phyloP scores from a whole-genome alignment of 2,113 vertebrate genomes.

The Crotalus tigris region DNA sequence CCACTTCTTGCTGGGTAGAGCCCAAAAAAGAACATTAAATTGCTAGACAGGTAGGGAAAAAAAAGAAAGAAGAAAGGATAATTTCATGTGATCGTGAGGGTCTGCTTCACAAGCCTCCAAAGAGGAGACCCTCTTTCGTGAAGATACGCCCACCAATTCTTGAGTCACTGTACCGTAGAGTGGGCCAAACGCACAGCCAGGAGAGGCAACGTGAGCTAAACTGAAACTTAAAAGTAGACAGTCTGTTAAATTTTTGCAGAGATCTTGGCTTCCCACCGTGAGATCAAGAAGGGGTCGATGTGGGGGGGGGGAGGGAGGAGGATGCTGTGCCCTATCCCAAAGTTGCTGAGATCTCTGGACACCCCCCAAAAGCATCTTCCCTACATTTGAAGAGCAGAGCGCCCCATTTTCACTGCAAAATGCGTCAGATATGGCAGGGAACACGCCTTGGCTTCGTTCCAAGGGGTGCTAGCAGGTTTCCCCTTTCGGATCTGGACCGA shows the following conservation, averaged over 20 bases:
- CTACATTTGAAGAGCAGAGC: background rate
- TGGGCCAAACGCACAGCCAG: no score
- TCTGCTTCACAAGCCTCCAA: background rate
- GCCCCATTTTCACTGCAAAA: background rate
- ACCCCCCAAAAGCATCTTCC: background rate
- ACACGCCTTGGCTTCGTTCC: rapidly evolving
- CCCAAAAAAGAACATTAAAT: background rate
- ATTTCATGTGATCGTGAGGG: background rate
- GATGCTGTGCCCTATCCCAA: background rate
- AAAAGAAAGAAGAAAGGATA: background rate
- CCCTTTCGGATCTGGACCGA: background rate
- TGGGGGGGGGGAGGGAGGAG: no score
- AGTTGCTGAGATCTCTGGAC: no score
- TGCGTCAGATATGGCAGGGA: background rate
- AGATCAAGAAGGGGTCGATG: background rate
- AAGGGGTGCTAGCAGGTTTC: background rate
- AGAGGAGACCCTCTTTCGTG: background rate
- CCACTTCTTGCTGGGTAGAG: background rate
- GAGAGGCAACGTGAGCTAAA: background rate
- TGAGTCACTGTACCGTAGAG: background rate
- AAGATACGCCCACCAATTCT: background rate
- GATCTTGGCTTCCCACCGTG: background rate
- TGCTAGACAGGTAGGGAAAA: background rate
- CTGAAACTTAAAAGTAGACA: background rate
- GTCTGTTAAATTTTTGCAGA: background rate